A percentile compares a stretch with the other conserved stretches of the same genome.
Evolutionary conservation across 2,797 vertebrate species (phyloP).

Genomic region (Melanogrammus aeglefinus): DNA sequence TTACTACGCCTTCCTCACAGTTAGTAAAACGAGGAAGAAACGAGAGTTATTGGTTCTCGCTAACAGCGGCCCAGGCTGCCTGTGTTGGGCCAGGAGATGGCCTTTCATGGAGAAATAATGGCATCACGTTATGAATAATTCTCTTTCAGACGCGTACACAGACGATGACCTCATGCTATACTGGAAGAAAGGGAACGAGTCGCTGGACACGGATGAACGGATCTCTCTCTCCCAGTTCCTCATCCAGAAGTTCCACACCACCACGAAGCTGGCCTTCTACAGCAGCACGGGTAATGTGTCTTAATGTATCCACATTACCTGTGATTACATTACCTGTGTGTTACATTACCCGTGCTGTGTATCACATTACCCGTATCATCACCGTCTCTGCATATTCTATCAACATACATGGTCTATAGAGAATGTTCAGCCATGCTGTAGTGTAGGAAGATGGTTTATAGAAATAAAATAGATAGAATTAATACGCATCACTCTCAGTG

Average conservation of each 20-base stretch:
- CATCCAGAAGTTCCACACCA: conserved; percentile 98
- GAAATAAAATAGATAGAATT: background rate
- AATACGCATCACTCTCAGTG: background rate
- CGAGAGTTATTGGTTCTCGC: too few relatives aligned
- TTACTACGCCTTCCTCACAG: background rate
- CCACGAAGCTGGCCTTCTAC: conserved; percentile 95
- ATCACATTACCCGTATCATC: background rate
- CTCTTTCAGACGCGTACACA: conserved; percentile 87
- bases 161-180: conserved; percentile 97
- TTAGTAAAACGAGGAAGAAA: background rate
- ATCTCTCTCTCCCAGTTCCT: conserved; percentile 97
- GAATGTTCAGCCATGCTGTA: background rate
- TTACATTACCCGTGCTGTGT: too few relatives aligned
- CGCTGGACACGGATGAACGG: conserved; percentile 92
- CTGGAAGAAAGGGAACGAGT: conserved; percentile 97
- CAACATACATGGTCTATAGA: background rate
- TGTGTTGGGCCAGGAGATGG: background rate
- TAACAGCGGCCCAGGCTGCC: too few relatives aligned
- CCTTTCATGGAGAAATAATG: background rate
- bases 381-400: background rate
- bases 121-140: background rate
- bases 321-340: too few relatives aligned
- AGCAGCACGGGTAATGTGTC: conserved; percentile 88
- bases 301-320: too few relatives aligned
- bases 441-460: background rate